Base-by-base conservation (phyloP, 1,140 invertebrate species). In the Thalassaphorura encarpata region DNA sequence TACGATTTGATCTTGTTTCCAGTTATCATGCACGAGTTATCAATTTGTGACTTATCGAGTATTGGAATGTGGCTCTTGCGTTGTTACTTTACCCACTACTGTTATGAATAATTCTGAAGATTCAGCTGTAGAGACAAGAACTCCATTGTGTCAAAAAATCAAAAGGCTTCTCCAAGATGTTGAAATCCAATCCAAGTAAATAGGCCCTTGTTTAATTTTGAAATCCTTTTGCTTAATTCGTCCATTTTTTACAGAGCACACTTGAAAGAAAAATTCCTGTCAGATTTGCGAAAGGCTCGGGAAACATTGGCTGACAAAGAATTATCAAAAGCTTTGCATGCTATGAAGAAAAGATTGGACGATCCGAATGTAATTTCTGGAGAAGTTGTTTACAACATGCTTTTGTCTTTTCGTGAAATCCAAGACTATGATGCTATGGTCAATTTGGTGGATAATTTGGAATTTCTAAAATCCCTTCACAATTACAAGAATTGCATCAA, bases 351-450 rank as follows among this genome's bases (percentile, higher is more conserved):
- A 65, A 78, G 95, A 42, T 76, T 99, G 13, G 95, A 99, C 71
- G 96, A 99, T 75, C 94, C 94, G 0, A 91, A 95, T 68, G 87
- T 99, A 0, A 75, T 99, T 4, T 95, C 90, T 18, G 85, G 88
- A 19, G 94, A 98, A 72, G 89, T 95, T 5, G 83, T 97, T 43
- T 76, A 93, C 40, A 95, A 91, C 70, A 86, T 97, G 76, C 75
- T 97, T 3, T 86, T 89, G 69, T 93, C 87, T 2, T 90, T 94
- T 70, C 76, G 91, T 55, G 91, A 94, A 69, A 85, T 92, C 66
- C 89, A 93, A 75, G 94, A 96, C 70, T 99, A 99, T 69, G 89
- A 98, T 73, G 87, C 92, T 2, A 99, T 99, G 87, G 95, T 99
- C 18, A 85, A 90, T 66, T 76, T 99, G 39, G 91, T 99, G 0